Percentiles rank a stretch among this genome's conserved stretches.
phyloP scores from a whole-genome alignment of 2,113 vertebrate species.

The Glaucidium brasilianum region DNA sequence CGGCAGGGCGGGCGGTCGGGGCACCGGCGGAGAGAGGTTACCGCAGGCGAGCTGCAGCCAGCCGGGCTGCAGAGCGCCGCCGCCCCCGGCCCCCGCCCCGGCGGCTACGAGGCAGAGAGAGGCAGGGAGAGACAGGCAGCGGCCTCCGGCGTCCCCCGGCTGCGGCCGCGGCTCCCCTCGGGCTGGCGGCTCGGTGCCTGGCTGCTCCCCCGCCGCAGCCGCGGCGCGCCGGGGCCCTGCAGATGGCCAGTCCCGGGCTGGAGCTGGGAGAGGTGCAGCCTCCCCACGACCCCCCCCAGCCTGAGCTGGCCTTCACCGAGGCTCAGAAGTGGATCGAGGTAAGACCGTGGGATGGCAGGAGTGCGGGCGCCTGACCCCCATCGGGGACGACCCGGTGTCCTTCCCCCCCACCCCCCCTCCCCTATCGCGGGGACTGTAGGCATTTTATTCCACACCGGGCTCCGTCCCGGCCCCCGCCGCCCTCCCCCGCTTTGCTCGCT shows the following conservation, averaged over 20 bases:
- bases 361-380: neutral
- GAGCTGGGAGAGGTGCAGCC: constrained; percentile 75
- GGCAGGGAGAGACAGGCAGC: neutral
- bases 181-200: neutral
- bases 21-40: constrained; percentile 36
- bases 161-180: neutral
- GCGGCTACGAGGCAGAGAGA: neutral
- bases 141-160: neutral
- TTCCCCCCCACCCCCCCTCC: neutral
- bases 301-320: constrained; percentile 86
- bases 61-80: neutral
- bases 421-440: neutral
- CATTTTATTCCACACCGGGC: neutral
- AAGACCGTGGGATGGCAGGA: constrained; percentile 26
- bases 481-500: neutral
- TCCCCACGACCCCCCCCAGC: constrained; percentile 68
- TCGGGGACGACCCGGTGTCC: neutral
- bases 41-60: constrained; percentile 23
- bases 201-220: constrained; percentile 36
- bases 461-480: neutral
- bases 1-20: neutral
- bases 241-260: constrained; percentile 84
- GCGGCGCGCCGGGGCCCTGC: constrained; percentile 53
- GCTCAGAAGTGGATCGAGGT: constrained; percentile 96
- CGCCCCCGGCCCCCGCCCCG: neutral